Conservation (phyloP, 2,888 invertebrate species). For the Sepiola atlantica region DNA sequence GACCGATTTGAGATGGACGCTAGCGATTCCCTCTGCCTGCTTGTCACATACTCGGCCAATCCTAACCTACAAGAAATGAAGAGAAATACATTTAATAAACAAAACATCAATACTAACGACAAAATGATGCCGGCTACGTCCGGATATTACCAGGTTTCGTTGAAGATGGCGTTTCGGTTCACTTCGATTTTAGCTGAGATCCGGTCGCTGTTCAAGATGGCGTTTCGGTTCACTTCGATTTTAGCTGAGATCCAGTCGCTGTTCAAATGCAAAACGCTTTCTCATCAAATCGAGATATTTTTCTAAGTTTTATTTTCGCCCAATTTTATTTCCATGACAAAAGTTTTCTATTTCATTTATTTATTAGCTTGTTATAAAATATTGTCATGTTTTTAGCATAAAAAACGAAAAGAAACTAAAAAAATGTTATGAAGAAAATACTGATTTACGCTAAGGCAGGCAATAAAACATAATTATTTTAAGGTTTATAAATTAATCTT, state of each 20-base stretch:
- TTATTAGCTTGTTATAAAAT: no score
- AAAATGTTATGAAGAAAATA: no score
- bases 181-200: not conserved
- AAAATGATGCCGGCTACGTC: not conserved
- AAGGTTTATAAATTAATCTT: no score
- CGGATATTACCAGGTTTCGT: not conserved
- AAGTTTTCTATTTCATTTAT: no score
- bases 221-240: no score
- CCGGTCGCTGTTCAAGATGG: not conserved
- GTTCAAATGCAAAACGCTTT: not conserved
- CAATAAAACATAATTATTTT: no score
- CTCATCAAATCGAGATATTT: no score
- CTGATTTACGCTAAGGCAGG: no score
- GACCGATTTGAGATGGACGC: conserved; percentile 45
- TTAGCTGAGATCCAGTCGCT: not conserved
- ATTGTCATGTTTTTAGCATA: no score
- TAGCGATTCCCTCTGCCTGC: conserved; percentile 46
- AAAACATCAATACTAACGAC: conserved; percentile 4
- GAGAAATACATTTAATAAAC: conserved; percentile 42
- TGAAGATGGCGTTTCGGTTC: not conserved
- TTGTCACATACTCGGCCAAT: conserved; percentile 46
- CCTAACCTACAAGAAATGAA: conserved; percentile 46
- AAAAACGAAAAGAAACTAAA: no score
- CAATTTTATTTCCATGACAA: no score
- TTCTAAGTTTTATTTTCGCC: no score